A percentile compares a stretch with the other conserved stretches of the same genome.
Evolutionary conservation across 2,113 vertebrate genomes (phyloP).

Genomic region (Dromaius novaehollandiae): DNA sequence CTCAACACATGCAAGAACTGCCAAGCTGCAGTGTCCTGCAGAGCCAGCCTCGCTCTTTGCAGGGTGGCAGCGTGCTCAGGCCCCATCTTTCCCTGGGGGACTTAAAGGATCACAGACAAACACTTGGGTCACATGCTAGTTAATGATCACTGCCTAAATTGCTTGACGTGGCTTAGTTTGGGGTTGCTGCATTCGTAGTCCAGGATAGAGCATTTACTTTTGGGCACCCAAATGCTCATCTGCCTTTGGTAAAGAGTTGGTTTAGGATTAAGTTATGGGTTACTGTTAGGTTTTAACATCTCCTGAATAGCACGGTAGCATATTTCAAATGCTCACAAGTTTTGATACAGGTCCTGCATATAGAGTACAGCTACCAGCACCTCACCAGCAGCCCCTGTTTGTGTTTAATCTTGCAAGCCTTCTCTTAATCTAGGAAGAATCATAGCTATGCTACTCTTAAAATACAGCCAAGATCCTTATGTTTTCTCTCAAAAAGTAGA

Average conservation of each 20-base stretch:
- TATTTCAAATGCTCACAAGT: neutral
- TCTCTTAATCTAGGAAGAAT: neutral
- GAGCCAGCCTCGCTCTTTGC: neutral
- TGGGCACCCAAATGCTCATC: neutral
- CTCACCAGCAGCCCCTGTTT: neutral
- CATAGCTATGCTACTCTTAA: neutral
- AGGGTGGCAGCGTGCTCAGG: neutral
- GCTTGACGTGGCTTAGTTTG: neutral
- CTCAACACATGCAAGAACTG: fast-evolving
- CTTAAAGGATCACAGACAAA: neutral
- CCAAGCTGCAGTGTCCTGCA: neutral
- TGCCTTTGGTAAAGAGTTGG: neutral
- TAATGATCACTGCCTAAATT: neutral
- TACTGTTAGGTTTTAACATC: neutral
- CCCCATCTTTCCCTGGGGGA: neutral
- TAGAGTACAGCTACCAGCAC: neutral
- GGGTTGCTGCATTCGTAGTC: neutral
- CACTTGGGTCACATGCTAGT: no score
- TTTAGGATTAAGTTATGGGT: neutral
- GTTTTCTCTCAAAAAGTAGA: neutral
- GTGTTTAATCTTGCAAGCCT: neutral
- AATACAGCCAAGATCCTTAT: neutral
- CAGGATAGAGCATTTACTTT: neutral
- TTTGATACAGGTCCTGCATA: neutral
- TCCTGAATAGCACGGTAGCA: neutral